phyloP scores from a whole-genome alignment of 2,113 vertebrate genomes.

The Natator depressus region DNA sequence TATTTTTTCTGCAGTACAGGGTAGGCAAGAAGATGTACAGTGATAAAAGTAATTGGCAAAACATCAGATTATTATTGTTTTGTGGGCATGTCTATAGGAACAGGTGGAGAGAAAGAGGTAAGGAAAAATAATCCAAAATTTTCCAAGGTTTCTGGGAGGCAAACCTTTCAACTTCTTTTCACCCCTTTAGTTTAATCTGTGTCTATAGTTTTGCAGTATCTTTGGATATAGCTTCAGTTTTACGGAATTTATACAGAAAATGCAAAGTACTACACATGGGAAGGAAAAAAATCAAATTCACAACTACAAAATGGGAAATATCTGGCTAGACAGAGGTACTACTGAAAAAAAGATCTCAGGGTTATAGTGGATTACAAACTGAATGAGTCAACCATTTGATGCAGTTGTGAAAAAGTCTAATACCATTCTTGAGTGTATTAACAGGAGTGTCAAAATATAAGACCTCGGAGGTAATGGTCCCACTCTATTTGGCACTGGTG shows the following conservation, averaged over 20 bases:
- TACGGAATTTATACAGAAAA: background rate
- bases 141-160: background rate
- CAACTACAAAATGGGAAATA: too few species aligned
- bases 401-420: too few species aligned
- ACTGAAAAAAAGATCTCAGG: too few species aligned
- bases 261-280: too few species aligned
- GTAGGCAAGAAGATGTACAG: background rate
- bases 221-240: background rate
- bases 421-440: too few species aligned
- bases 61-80: background rate
- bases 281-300: too few species aligned
- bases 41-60: background rate
- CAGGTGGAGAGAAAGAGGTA: background rate
- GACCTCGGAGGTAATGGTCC: too few species aligned
- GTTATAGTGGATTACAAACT: too few species aligned
- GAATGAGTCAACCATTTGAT: too few species aligned
- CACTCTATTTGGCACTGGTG: too few species aligned
- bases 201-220: background rate
- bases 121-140: background rate
- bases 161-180: background rate
- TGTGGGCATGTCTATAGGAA: background rate
- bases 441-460: too few species aligned
- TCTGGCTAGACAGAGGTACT: too few species aligned
- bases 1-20: constrained; percentile 59
- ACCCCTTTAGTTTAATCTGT: background rate